phyloP scores from a whole-genome alignment of 2,888 invertebrate species.

The Lasioglossum figueresi region DNA sequence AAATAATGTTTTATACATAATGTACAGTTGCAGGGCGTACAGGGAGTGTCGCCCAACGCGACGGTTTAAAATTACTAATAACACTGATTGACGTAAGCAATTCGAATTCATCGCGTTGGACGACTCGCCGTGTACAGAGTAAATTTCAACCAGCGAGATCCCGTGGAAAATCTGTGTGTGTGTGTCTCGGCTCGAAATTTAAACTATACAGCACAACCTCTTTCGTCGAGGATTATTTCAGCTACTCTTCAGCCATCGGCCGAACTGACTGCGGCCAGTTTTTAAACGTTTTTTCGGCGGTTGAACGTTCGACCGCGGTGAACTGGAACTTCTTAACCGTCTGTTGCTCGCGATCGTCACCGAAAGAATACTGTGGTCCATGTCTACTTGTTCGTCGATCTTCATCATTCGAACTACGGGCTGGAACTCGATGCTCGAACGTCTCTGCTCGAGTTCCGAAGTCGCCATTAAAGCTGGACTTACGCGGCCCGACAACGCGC shows the following conservation, averaged over 20 bases:
- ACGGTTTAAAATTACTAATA: not conserved
- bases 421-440: slow-evolving; percentile 85
- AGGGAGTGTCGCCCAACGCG: not conserved
- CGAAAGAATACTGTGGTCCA: slow-evolving; percentile 80
- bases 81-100: not conserved
- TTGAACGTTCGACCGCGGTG: slow-evolving; percentile 75
- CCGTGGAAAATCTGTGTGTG: slow-evolving; percentile 8
- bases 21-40: slow-evolving; percentile 67
- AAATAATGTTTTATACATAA: slow-evolving; percentile 82
- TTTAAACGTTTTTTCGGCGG: slow-evolving; percentile 78
- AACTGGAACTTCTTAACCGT: slow-evolving; percentile 81
- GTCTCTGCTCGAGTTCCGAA: slow-evolving; percentile 77
- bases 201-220: slow-evolving; percentile 42
- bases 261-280: slow-evolving; percentile 75
- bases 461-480: slow-evolving; percentile 71
- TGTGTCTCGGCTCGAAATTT: slow-evolving; percentile 60
- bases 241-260: slow-evolving; percentile 81
- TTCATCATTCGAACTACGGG: slow-evolving; percentile 89
- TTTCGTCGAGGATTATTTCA: slow-evolving; percentile 71
- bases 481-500: slow-evolving; percentile 73
- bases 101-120: not conserved
- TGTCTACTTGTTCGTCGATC: slow-evolving; percentile 85
- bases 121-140: slow-evolving; percentile 45
- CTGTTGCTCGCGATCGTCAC: slow-evolving; percentile 82
- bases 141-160: slow-evolving; percentile 68